These are phyloP conservation scores for Noctua janthina DNA, from an alignment of 2,888 invertebrate species.

Conservation along the genomic window DNA sequence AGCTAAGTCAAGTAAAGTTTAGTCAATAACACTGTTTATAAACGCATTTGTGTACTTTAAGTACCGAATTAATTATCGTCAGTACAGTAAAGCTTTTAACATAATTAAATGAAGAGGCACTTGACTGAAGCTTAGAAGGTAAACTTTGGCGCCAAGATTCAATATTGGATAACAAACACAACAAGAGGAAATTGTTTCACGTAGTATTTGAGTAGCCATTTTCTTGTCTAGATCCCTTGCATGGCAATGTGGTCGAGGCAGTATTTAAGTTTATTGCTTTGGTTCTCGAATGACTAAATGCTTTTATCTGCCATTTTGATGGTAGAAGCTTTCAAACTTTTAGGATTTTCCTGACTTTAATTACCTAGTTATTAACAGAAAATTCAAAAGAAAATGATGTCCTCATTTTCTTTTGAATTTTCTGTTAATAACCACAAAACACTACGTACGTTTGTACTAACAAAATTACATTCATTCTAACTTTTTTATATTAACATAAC, in stretches of 20 bases:
- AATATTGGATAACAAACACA: slow-evolving; percentile 32
- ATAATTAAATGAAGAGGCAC: slow-evolving; percentile 55
- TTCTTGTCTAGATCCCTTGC: slow-evolving; percentile 2
- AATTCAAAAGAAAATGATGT: too few relatives aligned
- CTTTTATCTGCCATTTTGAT: slow-evolving; percentile 22
- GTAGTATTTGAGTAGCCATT: slow-evolving; percentile 20
- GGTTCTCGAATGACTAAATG: slow-evolving; percentile 17
- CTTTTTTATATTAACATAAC: too few relatives aligned
- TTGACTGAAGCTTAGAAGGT: slow-evolving; percentile 7
- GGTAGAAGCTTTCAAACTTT: background rate
- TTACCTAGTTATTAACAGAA: too few relatives aligned
- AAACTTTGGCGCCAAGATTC: slow-evolving; percentile 25
- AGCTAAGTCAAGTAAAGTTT: slow-evolving; percentile 2
- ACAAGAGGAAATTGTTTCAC: slow-evolving; percentile 42
- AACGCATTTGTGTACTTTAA: slow-evolving; percentile 31
- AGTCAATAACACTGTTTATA: slow-evolving; percentile 10
- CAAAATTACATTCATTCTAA: too few relatives aligned
- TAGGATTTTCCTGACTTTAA: background rate
- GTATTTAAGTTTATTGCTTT: slow-evolving; percentile 41
- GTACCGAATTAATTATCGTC: slow-evolving; percentile 38
- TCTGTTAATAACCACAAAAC: too few relatives aligned
- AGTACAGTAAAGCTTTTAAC: slow-evolving; percentile 53
- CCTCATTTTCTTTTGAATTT: too few relatives aligned
- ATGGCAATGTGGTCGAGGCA: slow-evolving; percentile 20
- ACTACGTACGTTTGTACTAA: too few relatives aligned